Conservation (phyloP, 1,140 invertebrate species). For the Scaptomyza hsui region DNA sequence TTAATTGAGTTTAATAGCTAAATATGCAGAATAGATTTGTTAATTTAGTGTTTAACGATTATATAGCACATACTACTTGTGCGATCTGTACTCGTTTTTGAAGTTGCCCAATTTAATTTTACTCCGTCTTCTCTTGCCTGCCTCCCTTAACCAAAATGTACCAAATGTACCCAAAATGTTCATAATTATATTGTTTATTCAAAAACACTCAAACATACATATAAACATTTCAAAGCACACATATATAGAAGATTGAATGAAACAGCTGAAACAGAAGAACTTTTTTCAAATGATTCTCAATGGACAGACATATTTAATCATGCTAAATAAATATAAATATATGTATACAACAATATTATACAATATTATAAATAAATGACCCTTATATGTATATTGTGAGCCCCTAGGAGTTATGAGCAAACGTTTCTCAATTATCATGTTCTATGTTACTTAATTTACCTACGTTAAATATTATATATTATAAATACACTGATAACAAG, state of each 20-base stretch:
- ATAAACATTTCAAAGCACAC: slow-evolving; percentile 15
- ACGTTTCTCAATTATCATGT: slow-evolving; percentile 54
- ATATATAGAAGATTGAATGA: slow-evolving; percentile 7
- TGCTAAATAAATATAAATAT: slow-evolving; percentile 40
- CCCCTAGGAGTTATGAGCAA: slow-evolving; percentile 48
- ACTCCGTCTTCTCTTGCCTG: not conserved
- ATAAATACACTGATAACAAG: slow-evolving; percentile 59
- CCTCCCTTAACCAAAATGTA: not conserved
- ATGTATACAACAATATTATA: slow-evolving; percentile 13
- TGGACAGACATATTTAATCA: slow-evolving; percentile 44
- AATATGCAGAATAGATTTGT: slow-evolving; percentile 74
- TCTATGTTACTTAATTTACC: slow-evolving; percentile 68
- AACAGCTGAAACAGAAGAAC: not conserved
- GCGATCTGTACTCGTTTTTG: slow-evolving; percentile 30
- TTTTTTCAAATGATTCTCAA: slow-evolving; percentile 43
- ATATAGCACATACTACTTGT: slow-evolving; percentile 15
- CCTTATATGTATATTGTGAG: slow-evolving; percentile 69
- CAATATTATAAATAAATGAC: slow-evolving; percentile 18
- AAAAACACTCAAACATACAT: not conserved
- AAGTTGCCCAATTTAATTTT: slow-evolving; percentile 9
- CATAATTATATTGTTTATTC: slow-evolving; percentile 15
- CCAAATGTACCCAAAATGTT: not conserved
- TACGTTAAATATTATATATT: slow-evolving; percentile 66
- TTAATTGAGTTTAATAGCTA: slow-evolving; percentile 68
- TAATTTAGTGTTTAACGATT: slow-evolving; percentile 72